These are phyloP conservation scores for Tiliacea aurago DNA, from an alignment of 2,888 invertebrate species.

Conservation along the genomic window DNA sequence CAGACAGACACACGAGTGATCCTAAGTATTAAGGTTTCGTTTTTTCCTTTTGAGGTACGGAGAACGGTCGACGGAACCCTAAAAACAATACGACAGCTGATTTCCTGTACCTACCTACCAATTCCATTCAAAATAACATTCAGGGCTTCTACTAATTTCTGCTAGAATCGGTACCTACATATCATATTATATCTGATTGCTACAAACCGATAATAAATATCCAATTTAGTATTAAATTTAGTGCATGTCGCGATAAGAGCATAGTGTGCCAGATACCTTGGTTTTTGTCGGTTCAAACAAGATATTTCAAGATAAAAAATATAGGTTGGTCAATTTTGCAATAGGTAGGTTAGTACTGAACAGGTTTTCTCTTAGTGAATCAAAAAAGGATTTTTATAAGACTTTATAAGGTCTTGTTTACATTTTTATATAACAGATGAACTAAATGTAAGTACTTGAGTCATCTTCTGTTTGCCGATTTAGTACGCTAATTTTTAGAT, in stretches of 20 bases:
- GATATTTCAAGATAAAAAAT: slow-evolving; percentile 15
- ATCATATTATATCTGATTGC: no score
- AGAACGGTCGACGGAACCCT: no score
- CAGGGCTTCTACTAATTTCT: no score
- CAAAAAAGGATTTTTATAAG: slow-evolving; percentile 6
- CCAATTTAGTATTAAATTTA: slow-evolving; percentile 8
- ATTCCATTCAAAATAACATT: no score
- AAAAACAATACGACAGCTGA: no score
- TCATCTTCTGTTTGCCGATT: slow-evolving; percentile 9
- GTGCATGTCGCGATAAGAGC: slow-evolving; percentile 42
- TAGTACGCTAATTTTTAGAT: not conserved
- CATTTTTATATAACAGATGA: not conserved
- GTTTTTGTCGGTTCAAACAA: slow-evolving; percentile 11
- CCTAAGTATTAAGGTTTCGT: no score
- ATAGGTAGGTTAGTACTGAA: not conserved
- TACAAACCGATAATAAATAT: not conserved
- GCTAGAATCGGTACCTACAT: no score
- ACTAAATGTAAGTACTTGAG: not conserved
- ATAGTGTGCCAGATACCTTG: slow-evolving; percentile 23
- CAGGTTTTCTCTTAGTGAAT: not conserved
- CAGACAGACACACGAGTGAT: no score
- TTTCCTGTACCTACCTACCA: no score
- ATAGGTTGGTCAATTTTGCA: slow-evolving; percentile 19
- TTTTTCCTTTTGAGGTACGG: no score
- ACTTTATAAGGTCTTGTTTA: slow-evolving; percentile 6